phyloP scores from a whole-genome alignment of 2,113 vertebrate species.

The Plecturocebus donacophilus region DNA sequence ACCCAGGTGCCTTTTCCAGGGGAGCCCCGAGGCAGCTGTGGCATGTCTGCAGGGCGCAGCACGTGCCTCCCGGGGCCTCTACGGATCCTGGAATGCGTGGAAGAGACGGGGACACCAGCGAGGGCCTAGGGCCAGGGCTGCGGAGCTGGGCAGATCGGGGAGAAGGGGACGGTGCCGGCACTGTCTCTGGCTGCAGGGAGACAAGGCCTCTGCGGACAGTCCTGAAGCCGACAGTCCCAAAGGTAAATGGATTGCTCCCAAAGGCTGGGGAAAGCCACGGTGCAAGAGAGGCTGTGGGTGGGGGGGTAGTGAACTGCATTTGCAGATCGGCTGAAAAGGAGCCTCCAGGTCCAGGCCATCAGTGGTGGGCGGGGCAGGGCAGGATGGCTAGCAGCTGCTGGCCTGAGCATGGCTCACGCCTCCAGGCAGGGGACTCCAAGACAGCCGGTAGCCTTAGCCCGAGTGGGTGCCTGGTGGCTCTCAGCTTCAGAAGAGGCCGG shows the following conservation, averaged over 20 bases:
- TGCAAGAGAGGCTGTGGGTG: too few relatives aligned
- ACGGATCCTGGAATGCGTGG: neutral
- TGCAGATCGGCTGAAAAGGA: neutral
- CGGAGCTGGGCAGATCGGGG: too few relatives aligned
- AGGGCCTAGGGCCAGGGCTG: neutral
- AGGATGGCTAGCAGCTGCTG: neutral
- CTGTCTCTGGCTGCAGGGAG: neutral
- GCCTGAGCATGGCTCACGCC: rapidly evolving
- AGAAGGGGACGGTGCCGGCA: rapidly evolving
- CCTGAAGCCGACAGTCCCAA: neutral
- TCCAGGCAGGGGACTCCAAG: rapidly evolving
- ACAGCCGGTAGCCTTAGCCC: neutral
- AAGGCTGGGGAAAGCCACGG: neutral
- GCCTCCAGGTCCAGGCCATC: neutral
- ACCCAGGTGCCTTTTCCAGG: too few relatives aligned
- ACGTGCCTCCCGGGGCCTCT: too few relatives aligned
- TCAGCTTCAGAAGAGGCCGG: neutral
- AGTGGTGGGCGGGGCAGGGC: rapidly evolving
- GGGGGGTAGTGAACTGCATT: too few relatives aligned
- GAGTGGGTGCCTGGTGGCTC: neutral
- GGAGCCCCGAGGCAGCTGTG: neutral
- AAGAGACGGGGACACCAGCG: neutral
- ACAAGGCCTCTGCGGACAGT: neutral
- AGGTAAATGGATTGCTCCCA: neutral
- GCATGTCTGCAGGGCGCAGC: rapidly evolving